Conservation (phyloP, 2,888 invertebrate genomes). For the Ceraclea dissimilis region DNA sequence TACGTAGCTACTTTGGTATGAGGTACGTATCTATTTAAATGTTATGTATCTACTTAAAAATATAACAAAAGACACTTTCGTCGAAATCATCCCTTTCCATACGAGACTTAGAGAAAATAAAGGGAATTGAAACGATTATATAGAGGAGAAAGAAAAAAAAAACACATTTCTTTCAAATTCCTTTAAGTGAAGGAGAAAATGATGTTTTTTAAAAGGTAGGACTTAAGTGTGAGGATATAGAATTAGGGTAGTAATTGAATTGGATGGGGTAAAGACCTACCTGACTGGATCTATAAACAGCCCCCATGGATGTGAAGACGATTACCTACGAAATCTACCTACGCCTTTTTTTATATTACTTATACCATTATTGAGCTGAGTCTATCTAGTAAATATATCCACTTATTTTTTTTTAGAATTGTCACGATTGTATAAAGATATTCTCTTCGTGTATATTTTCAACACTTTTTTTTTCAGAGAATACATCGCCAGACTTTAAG, state of each 20-base stretch:
- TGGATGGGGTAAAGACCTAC: not conserved
- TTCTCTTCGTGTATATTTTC: too few species aligned
- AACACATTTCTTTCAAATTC: not conserved
- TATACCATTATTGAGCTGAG: too few species aligned
- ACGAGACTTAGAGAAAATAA: not conserved
- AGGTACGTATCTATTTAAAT: too few species aligned
- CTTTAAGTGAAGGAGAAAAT: not conserved
- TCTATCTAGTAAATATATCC: too few species aligned
- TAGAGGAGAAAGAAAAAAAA: not conserved
- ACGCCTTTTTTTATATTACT: not conserved
- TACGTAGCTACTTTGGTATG: too few species aligned
- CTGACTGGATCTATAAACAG: not conserved
- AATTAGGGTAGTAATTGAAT: not conserved
- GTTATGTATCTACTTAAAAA: too few species aligned
- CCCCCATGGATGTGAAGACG: not conserved
- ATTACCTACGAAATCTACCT: not conserved
- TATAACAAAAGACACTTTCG: too few species aligned
- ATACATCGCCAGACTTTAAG: too few species aligned
- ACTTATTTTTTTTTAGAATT: too few species aligned
- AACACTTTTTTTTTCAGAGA: too few species aligned
- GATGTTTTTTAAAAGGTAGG: not conserved
- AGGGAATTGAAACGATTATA: not conserved
- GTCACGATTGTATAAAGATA: too few species aligned
- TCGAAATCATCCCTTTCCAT: too few species aligned
- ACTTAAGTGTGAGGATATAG: not conserved